Conservation (phyloP, 2,113 vertebrate species). For the Stegastes partitus region DNA sequence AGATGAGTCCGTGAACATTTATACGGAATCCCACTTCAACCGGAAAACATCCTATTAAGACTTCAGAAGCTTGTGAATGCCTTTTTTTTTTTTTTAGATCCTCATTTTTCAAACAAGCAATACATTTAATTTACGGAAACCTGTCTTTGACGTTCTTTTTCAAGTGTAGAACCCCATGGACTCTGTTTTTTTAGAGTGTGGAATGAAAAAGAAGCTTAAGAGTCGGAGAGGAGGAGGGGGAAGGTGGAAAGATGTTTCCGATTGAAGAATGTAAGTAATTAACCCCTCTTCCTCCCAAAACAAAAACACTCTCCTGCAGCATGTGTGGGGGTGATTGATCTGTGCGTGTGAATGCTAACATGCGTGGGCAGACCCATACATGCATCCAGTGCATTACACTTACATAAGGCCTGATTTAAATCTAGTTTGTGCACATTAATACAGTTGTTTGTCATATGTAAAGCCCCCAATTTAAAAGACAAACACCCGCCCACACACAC, state of each 20-base stretch:
- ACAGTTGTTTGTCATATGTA: constrained; percentile 37
- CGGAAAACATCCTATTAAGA: too few species aligned
- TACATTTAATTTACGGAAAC: background rate
- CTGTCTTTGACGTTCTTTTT: background rate
- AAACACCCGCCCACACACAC: constrained; percentile 11
- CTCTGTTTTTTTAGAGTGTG: constrained; percentile 54
- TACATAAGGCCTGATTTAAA: background rate
- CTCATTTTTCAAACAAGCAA: background rate
- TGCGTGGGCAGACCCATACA: background rate
- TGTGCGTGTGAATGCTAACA: constrained; percentile 26
- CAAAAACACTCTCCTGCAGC: constrained; percentile 64
- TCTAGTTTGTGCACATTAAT: constrained; percentile 30
- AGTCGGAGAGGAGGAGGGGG: constrained; percentile 5
- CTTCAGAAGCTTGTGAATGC: background rate
- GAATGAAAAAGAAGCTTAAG: constrained; percentile 26
- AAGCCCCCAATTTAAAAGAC: constrained; percentile 15
- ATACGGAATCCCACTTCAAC: background rate
- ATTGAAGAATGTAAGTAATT: constrained; percentile 80
- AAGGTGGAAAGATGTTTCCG: constrained; percentile 72
- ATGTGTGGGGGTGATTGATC: constrained; percentile 53
- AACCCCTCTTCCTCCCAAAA: constrained; percentile 75
- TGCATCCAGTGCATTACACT: background rate
- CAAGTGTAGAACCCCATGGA: constrained; percentile 9
- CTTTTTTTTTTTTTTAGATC: background rate
- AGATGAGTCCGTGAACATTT: background rate